These are phyloP conservation scores for Anas bernieri DNA, from an alignment of 2,797 vertebrate genomes.

Conservation along the genomic window DNA sequence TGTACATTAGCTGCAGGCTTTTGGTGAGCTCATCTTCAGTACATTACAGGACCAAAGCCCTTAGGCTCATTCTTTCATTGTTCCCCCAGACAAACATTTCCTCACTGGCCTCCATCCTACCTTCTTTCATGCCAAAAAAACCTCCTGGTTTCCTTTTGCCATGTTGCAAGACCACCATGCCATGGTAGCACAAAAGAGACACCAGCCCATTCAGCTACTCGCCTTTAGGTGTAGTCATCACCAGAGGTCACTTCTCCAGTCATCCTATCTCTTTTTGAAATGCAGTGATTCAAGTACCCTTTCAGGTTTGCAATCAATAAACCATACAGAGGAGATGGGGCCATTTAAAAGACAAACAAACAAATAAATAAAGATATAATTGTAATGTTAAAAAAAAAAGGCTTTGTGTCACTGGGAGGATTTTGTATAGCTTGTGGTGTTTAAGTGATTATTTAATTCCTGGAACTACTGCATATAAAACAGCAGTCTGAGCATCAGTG, in stretches of 20 bases:
- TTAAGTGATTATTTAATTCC: not conserved
- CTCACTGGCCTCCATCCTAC: not conserved
- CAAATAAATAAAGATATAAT: not conserved
- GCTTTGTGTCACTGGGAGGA: not conserved
- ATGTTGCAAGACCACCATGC: fast-evolving
- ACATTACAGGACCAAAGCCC: not conserved
- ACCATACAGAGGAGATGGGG: not conserved
- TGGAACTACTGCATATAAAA: not conserved
- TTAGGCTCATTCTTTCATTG: not conserved
- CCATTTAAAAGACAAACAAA: not conserved
- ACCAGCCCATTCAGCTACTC: not conserved
- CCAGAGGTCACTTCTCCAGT: not conserved
- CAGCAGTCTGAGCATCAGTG: not conserved
- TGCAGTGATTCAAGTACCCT: not conserved
- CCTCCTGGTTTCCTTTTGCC: not conserved
- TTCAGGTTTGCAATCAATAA: not conserved
- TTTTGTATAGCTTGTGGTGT: not conserved
- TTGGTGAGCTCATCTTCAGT: not conserved
- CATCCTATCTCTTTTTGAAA: not conserved
- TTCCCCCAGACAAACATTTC: not conserved
- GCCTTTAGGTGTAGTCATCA: not conserved
- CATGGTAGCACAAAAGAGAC: not conserved
- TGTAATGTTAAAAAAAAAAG: not conserved
- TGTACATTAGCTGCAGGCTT: not conserved
- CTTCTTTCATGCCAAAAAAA: not conserved